These are phyloP conservation scores for Eristalis pertinax DNA, from an alignment of 2,888 invertebrate species.

Conservation along the genomic window DNA sequence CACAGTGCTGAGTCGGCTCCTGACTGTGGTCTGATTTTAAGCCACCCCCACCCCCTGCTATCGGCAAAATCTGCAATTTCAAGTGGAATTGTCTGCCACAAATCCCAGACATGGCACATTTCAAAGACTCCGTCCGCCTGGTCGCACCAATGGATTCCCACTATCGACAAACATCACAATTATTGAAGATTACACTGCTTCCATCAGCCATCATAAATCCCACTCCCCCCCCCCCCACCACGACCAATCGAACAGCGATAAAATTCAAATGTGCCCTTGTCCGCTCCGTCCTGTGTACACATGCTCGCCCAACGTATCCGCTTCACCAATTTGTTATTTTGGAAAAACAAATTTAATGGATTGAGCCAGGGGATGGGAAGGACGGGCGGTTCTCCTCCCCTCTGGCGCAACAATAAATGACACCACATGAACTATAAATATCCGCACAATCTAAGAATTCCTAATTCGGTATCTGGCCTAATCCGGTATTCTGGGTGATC, in stretches of 20 bases:
- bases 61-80: background rate
- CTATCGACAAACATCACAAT: background rate
- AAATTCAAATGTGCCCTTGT: slow-evolving; percentile 38
- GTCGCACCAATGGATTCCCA: background rate
- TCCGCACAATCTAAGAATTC: slow-evolving; percentile 38
- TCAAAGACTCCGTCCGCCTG: background rate
- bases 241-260: slow-evolving; percentile 51
- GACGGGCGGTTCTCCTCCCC: background rate
- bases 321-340: slow-evolving; percentile 38
- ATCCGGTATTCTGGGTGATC: background rate
- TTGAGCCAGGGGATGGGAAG: background rate
- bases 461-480: slow-evolving; percentile 24
- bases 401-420: slow-evolving; percentile 47
- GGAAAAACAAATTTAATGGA: slow-evolving; percentile 47
- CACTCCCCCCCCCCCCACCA: background rate
- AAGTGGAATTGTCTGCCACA: background rate
- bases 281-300: background rate
- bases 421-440: slow-evolving; percentile 60
- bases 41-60: too few relatives aligned
- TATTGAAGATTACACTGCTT: background rate
- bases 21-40: background rate
- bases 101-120: background rate
- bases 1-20: background rate
- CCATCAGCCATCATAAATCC: slow-evolving; percentile 16
- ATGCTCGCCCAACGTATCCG: background rate